Percentiles rank a stretch among this genome's conserved stretches.
These are phyloP conservation scores for Xylophagus ater DNA, from an alignment of 2,888 invertebrate species.

Conservation along the genomic window DNA sequence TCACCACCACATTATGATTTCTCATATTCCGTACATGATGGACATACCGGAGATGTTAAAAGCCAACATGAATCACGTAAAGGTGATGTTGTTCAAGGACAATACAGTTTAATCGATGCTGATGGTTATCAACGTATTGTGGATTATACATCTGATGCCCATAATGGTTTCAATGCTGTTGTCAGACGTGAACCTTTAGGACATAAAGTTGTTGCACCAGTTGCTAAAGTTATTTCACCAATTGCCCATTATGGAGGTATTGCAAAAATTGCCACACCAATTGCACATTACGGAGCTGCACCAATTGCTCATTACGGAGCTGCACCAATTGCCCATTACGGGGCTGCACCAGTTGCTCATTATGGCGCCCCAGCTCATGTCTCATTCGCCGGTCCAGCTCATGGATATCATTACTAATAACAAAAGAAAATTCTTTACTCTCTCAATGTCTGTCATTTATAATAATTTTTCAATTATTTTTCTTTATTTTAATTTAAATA, in stretches of 20 bases:
- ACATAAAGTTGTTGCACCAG: conserved; percentile 29
- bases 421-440: too few species aligned
- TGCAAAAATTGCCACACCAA: too few species aligned
- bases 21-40: conserved; percentile 40
- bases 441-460: too few species aligned
- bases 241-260: too few species aligned
- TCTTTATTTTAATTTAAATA: too few species aligned
- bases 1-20: neutral
- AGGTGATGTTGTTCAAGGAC: conserved; percentile 43
- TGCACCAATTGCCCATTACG: too few species aligned
- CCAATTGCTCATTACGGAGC: too few species aligned
- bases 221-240: conserved; percentile 18
- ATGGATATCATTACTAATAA: conserved; percentile 20
- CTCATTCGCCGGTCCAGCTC: conserved; percentile 16
- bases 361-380: conserved; percentile 10
- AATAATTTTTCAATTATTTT: too few species aligned
- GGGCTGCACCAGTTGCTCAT: too few species aligned
- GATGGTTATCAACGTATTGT: conserved; percentile 44
- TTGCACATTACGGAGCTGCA: conserved; percentile 20
- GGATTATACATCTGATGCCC: conserved; percentile 44
- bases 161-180: conserved; percentile 46
- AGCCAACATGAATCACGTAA: conserved; percentile 43
- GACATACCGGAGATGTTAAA: conserved; percentile 41
- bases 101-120: conserved; percentile 43
- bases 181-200: conserved; percentile 42